Base-by-base conservation (phyloP, 1,140 invertebrate species). In the Drosophila willistoni region DNA sequence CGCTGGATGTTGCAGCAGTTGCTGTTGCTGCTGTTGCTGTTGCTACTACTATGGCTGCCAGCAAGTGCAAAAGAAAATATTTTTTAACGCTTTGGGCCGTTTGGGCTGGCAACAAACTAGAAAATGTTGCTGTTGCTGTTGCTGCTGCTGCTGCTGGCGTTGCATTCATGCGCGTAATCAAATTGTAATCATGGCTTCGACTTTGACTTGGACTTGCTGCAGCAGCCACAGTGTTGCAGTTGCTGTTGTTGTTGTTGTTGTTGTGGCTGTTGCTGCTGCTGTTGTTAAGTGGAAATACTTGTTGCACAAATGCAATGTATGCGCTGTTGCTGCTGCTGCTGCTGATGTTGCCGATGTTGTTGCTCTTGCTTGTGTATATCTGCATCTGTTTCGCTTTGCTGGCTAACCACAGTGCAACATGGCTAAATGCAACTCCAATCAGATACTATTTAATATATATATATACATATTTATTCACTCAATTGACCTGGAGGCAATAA, bases 241-340 rank as follows among this genome's bases (percentile, higher is more conserved):
- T 73, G 59, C 73, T 77, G 69, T 47, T 68, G 61, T 44, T 75
- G 76, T 64, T 66, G 79, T 22, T 22, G n/a, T n/a, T n/a, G n/a
- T n/a, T n/a, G n/a, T n/a, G n/a, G n/a, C n/a, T n/a, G n/a, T n/a
- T n/a, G n/a, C n/a, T n/a, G n/a, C 59, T 82, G 79, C 41, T 79
- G 78, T 80, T 87, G 84, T 87, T 86, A 90, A 90, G 87, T 90
- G 86, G 86, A 90, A 90, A 90, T 90, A 90, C 86, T 90, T 90
- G 86, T 90, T 90, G 86, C 86, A 90, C 86, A 90, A 90, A 90
- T 90, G 81, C 86, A 86, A 86, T 86, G 79, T 77, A 87, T 78
- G 82, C 79, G 44, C 44, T 81, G 70, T 64, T 64, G 73, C 66
- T 64, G 59, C 39, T 64, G 62, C 39, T 22, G 19, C 19, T 22